Evolutionary conservation across 2,797 vertebrate species (phyloP).

Genomic region (Falco novaeseelandiae): DNA sequence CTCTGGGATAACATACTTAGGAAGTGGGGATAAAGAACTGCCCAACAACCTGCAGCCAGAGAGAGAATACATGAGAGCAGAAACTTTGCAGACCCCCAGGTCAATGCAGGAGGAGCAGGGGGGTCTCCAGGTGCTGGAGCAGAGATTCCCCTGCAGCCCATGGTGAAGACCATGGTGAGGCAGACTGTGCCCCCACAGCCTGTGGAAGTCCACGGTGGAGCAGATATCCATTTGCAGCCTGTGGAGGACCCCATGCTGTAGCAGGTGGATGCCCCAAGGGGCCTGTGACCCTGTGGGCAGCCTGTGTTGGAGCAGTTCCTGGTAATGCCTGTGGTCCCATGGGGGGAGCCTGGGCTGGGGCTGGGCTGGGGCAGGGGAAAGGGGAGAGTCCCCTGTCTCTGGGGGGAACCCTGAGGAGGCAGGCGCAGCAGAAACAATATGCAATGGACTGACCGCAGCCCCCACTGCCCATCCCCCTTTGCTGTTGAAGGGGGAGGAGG

Average conservation of each 20-base stretch:
- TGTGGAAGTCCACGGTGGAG: no score
- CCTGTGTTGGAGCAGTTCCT: background rate
- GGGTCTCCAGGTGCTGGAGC: background rate
- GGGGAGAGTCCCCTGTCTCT: background rate
- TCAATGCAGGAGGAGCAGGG: background rate
- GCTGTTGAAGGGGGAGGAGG: background rate
- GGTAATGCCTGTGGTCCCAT: no score
- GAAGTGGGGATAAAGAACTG: background rate
- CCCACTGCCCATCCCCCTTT: accelerated
- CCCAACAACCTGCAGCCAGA: background rate
- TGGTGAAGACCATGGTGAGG: background rate
- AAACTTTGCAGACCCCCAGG: no score
- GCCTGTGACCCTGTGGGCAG: background rate
- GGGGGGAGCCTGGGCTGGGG: no score
- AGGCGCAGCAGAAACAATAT: background rate
- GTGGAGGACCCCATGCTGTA: background rate
- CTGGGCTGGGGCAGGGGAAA: background rate
- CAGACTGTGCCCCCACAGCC: background rate
- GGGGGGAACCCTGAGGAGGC: background rate
- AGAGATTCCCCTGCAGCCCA: background rate
- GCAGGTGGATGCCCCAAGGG: background rate
- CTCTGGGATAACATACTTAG: background rate
- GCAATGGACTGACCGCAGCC: accelerated
- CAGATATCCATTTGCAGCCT: background rate
- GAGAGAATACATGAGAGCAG: background rate